Evolutionary conservation across 2,113 vertebrate species (phyloP), one percentile per base, ranked within the genome.

Genomic region (Archilochus colubris): DNA sequence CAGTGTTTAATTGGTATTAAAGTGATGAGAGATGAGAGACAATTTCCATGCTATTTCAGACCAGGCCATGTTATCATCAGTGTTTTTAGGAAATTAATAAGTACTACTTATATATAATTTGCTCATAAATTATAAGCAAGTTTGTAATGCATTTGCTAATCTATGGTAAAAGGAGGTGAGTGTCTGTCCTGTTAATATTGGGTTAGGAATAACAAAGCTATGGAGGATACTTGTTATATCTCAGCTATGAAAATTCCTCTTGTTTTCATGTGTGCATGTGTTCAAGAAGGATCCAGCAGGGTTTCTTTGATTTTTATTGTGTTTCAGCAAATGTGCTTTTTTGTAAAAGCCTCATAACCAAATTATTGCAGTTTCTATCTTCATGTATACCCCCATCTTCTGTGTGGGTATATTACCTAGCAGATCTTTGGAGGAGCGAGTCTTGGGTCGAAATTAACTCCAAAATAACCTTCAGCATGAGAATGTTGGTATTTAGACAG

Each of bases 401-500:
- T 91, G 58, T 33, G 87, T 78, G 73, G 25, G 28, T 63, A 1
- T 33, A 43, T 82, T 77, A 55, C 36, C 24, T n/a, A 44, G 44
- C 43, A 40, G 62, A 54, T 59, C 66, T 91, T 82, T 84, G 36
- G 51, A 84, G 64, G 33, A 79, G 33, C 0, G 1, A 64, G 73
- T 40, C n/a, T 89, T 58, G 54, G 59, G 50, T 78, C 3, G 1
- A 86, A 92, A 95, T 94, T 79, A 91, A 73, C 84, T 95, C 0
- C 0, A 48, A 95, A 66, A 67, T 11, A 91, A 57, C 78, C 72
- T 89, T 93, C 72, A 77, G 66, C 55, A 54, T 62, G 68, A 86
- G 88, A 95, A 92, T 96, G 94, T 86, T 96, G 92, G 74, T 88
- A 28, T 91, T 94, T 75, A 48, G 69, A 64, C 31, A 55, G 75